phyloP scores from a whole-genome alignment of 2,888 invertebrate species.

The Synanthedon andrenaeformis region DNA sequence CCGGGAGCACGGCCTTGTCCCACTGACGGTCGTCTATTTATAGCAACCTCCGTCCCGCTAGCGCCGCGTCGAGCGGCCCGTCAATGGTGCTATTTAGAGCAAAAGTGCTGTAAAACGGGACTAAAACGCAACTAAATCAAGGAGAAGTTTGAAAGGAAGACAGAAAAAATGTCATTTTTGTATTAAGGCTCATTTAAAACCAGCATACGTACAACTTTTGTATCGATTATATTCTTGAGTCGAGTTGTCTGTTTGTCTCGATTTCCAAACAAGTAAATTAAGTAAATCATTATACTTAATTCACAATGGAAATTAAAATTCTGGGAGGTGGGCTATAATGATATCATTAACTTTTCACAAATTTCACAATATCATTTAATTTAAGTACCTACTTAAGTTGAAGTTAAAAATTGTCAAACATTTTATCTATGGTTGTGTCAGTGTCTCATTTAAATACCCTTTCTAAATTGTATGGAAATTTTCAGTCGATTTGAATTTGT shows the following conservation, averaged over 20 bases:
- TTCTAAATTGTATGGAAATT: neutral
- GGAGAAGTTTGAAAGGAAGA: conserved; percentile 6
- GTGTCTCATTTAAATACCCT: neutral
- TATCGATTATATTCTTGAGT: too few relatives aligned
- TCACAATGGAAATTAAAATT: too few relatives aligned
- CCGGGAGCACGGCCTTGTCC: conserved; percentile 53
- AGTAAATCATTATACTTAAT: too few relatives aligned
- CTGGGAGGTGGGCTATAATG: too few relatives aligned
- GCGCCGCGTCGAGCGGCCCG: conserved; percentile 23
- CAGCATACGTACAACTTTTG: too few relatives aligned
- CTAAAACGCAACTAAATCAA: conserved; percentile 16
- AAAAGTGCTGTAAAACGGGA: conserved; percentile 19
- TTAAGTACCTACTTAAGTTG: too few relatives aligned
- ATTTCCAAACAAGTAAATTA: too few relatives aligned
- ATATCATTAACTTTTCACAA: too few relatives aligned
- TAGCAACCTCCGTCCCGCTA: conserved; percentile 34
- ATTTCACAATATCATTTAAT: too few relatives aligned
- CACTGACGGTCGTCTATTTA: conserved; percentile 58
- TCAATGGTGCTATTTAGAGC: conserved; percentile 59
- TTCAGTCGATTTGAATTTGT: neutral
- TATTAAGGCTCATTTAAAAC: neutral
- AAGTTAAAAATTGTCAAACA: too few relatives aligned
- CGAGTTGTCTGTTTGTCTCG: too few relatives aligned
- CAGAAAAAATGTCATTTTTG: neutral
- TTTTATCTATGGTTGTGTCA: too few relatives aligned